Conservation (phyloP, 2,888 invertebrate genomes). For the Andrena haemorrhoa region DNA sequence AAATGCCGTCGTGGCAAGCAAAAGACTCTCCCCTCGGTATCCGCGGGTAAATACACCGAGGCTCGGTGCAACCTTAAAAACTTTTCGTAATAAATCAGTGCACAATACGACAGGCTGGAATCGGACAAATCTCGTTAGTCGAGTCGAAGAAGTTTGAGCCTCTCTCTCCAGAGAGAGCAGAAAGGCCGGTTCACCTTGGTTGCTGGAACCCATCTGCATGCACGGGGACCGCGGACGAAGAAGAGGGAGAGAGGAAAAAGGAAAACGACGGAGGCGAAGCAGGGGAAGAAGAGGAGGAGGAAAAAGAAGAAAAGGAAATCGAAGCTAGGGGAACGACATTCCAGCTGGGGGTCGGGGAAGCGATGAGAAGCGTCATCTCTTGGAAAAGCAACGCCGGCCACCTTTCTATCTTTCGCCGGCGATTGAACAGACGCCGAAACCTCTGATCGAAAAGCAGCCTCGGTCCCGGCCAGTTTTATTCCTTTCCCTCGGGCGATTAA, state of each 20-base stretch:
- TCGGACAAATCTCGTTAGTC: conserved; percentile 79
- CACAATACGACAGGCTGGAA: conserved; percentile 66
- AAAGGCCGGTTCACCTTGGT: conserved; percentile 84
- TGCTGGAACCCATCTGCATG: conserved; percentile 76
- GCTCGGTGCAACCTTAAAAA: conserved; percentile 48
- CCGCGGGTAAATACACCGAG: conserved; percentile 21
- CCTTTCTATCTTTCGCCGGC: conserved; percentile 49
- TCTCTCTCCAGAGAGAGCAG: conserved; percentile 46
- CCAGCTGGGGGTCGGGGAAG: conserved; percentile 65
- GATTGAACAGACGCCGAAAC: not conserved
- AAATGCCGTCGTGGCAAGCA: not conserved
- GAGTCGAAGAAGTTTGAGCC: conserved; percentile 68
- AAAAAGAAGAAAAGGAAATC: conserved; percentile 64
- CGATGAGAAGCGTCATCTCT: conserved; percentile 69
- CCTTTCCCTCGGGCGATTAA: not conserved
- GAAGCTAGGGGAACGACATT: conserved; percentile 74
- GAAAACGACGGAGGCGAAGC: conserved; percentile 42
- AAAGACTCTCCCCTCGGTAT: conserved; percentile 24
- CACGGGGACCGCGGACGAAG: conserved; percentile 61
- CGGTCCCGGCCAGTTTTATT: not conserved
- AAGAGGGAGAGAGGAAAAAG: conserved; percentile 59
- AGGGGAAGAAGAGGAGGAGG: conserved; percentile 45
- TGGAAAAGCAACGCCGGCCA: conserved; percentile 63
- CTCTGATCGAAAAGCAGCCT: not conserved
- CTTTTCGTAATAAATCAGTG: conserved; percentile 68